These are phyloP conservation scores for Drosophila mayaguana DNA, from an alignment of 2,888 invertebrate species.

Conservation along the genomic window DNA sequence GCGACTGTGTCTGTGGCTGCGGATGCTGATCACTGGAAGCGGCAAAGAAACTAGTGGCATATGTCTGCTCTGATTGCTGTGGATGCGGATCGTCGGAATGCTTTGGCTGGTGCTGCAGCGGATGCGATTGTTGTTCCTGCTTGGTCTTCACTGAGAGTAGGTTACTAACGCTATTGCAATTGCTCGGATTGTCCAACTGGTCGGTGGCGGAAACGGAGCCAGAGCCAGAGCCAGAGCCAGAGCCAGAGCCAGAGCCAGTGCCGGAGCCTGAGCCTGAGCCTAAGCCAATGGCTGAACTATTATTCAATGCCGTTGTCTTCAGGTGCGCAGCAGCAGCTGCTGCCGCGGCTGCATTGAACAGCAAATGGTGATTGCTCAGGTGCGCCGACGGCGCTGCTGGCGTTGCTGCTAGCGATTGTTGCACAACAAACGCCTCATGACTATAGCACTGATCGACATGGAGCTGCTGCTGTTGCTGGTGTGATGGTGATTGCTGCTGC, in stretches of 20 bases:
- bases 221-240: not conserved
- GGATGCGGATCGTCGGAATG: slow-evolving; percentile 14
- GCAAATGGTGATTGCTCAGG: slow-evolving; percentile 70
- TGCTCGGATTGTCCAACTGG: slow-evolving; percentile 13
- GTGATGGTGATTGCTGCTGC: slow-evolving; percentile 14
- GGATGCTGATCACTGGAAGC: slow-evolving; percentile 14
- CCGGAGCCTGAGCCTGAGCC: not conserved
- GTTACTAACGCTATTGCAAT: slow-evolving; percentile 11
- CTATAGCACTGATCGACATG: slow-evolving; percentile 81
- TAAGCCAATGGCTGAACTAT: not conserved
- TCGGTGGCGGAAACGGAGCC: not conserved
- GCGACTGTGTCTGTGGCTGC: not conserved
- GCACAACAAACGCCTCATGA: slow-evolving; percentile 50
- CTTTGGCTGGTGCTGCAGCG: slow-evolving; percentile 26
- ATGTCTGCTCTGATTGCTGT: slow-evolving; percentile 37
- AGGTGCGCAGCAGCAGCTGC: slow-evolving; percentile 83
- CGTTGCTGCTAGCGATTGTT: slow-evolving; percentile 57
- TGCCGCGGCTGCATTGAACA: slow-evolving; percentile 84
- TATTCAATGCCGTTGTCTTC: slow-evolving; percentile 72
- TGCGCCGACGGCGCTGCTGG: slow-evolving; percentile 35
- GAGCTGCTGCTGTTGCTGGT: slow-evolving; percentile 5
- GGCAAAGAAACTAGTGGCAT: slow-evolving; percentile 20
- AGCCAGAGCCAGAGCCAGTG: not conserved
- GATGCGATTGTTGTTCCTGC: slow-evolving; percentile 40
- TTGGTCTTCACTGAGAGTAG: slow-evolving; percentile 46